Percentiles rank a stretch among this genome's conserved stretches.
Conservation (phyloP, 1,140 invertebrate genomes). For the Solenopsis fugax region DNA sequence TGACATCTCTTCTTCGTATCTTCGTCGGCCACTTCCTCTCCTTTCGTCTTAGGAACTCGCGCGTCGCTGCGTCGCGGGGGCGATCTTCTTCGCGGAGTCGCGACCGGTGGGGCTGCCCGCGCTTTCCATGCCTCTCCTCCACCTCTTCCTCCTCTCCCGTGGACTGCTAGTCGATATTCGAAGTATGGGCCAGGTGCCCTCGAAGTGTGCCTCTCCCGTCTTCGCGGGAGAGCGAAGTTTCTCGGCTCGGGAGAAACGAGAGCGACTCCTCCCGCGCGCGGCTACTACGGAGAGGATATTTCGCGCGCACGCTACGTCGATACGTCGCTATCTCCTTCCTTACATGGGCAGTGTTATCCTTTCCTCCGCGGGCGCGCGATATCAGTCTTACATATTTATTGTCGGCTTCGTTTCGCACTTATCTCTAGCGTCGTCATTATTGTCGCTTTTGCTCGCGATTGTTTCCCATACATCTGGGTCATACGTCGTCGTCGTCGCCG, state of each 20-base stretch:
- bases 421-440: constrained; percentile 68
- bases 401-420: constrained; percentile 66
- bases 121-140: constrained; percentile 8
- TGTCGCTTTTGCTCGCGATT: constrained; percentile 63
- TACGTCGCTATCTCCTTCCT: constrained; percentile 33
- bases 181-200: not conserved
- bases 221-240: constrained; percentile 17
- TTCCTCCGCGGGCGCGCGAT: constrained; percentile 14
- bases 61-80: constrained; percentile 45
- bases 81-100: constrained; percentile 41
- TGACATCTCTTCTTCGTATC: constrained; percentile 82
- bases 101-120: constrained; percentile 60
- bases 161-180: not conserved
- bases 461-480: constrained; percentile 64
- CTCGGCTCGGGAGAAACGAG: not conserved
- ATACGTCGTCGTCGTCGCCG: constrained; percentile 24
- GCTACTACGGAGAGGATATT: constrained; percentile 15
- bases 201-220: not conserved
- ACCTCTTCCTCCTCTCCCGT: not conserved
- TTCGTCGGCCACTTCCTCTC: constrained; percentile 48
- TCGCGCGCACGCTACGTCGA: constrained; percentile 40
- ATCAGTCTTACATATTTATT: constrained; percentile 75
- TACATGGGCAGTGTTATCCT: constrained; percentile 56
- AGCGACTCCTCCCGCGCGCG: not conserved
- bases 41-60: constrained; percentile 32